Evolutionary conservation across 2,797 vertebrate genomes (phyloP).

Genomic region (Coreius guichenoti): DNA sequence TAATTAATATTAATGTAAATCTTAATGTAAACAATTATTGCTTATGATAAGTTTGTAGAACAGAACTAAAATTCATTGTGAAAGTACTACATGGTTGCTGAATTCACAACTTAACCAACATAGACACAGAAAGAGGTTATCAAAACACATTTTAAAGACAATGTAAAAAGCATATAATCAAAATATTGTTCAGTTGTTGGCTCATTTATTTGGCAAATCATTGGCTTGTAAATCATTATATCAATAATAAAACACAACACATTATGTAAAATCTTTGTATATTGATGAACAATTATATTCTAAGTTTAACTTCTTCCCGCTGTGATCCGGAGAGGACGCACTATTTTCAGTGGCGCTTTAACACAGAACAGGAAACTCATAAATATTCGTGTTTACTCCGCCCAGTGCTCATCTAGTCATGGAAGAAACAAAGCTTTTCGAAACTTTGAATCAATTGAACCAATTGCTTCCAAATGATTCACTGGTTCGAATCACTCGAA

Average conservation of each 20-base stretch:
- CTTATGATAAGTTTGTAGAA: too few relatives aligned
- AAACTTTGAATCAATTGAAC: not conserved
- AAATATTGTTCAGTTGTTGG: too few relatives aligned
- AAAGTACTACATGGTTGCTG: too few relatives aligned
- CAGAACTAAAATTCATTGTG: too few relatives aligned
- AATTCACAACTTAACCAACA: too few relatives aligned
- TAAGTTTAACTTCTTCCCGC: not conserved
- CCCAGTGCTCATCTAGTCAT: not conserved
- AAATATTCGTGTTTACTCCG: not conserved
- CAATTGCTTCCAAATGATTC: not conserved
- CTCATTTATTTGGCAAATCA: not conserved
- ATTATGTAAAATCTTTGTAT: not conserved
- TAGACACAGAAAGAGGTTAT: too few relatives aligned
- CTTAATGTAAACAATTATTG: too few relatives aligned
- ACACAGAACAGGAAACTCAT: not conserved
- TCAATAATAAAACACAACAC: not conserved
- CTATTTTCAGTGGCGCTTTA: not conserved
- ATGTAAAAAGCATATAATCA: too few relatives aligned
- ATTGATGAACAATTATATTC: not conserved
- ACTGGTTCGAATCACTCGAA: not conserved
- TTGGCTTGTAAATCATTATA: not conserved
- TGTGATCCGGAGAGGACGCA: not conserved
- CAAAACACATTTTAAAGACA: too few relatives aligned
- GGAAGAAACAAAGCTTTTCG: not conserved
- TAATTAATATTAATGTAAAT: too few relatives aligned